Base-by-base conservation (phyloP, 2,113 vertebrate species). In the Cinclus mexicanus region DNA sequence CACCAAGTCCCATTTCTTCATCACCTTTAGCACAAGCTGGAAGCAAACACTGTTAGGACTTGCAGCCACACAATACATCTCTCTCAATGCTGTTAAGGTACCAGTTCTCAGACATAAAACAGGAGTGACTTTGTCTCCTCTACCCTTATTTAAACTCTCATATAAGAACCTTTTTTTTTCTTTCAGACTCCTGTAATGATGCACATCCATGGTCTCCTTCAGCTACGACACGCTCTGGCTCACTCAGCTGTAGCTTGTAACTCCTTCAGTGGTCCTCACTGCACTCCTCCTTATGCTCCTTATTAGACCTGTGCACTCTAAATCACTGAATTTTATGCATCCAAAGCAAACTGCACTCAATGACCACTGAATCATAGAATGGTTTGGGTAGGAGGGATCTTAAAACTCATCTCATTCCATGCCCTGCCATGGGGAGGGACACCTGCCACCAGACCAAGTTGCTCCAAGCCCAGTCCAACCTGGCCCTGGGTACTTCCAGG, bases 291-390 rank as follows among this genome's bases (percentile, higher is more conserved):
- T 53, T 49, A 46, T 0, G 1, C 13, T 60, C 7, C n/a, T 72
- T 23, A 41, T 21, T 33, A 74, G 23, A 44, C 21, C 11, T 0
- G 0, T 1, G 5, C 29, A 2, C 33, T 25, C 29, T 49, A 8
- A 42, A 26, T 57, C 19, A 41, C 10, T 82, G 41, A 14, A 5
- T 53, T 76, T 64, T n/a, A 84, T 11, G 11, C 2, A 47, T 1
- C 3, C 31, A 71, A 52, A 89, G 33, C 14, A 42, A 83, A 64
- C 1, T n/a, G 22, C 44, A 64, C 22, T 3, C 24, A 87, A 6
- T 28, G 22, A 28, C 28, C 47, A 33, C 18, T 19, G n/a, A 79
- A 65, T 55, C 47, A 55, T 15, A 42, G 35, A 74, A 75, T 25
- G 13, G 22, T 68, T 25, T 37, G 22, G 22, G 22, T 28, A 49